These are phyloP conservation scores for Drosophila chauvacae DNA, from an alignment of 1,140 invertebrate genomes.

Conservation along the genomic window DNA sequence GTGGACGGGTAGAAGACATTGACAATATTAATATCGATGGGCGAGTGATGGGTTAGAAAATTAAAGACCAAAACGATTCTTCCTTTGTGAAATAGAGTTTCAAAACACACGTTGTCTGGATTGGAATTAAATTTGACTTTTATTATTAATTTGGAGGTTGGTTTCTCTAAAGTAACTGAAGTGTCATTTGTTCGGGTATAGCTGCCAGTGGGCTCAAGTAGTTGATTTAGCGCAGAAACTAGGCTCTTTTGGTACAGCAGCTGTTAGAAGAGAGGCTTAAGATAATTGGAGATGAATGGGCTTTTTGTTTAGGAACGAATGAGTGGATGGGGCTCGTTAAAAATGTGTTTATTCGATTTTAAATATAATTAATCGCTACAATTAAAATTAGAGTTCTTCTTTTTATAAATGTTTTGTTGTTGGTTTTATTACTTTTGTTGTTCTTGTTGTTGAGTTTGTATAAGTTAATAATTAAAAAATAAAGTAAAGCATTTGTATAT, in stretches of 20 bases:
- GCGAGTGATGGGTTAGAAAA: constrained; percentile 38
- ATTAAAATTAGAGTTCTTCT: constrained; percentile 75
- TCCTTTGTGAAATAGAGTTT: constrained; percentile 40
- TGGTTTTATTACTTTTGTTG: constrained; percentile 60
- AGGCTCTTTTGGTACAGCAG: constrained; percentile 70
- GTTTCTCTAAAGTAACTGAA: constrained; percentile 33
- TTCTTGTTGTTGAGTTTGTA: constrained; percentile 71
- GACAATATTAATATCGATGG: constrained; percentile 44
- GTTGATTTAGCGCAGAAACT: constrained; percentile 47
- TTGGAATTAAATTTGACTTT: constrained; percentile 42
- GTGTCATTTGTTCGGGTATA: constrained; percentile 40
- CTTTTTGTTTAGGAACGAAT: constrained; percentile 26
- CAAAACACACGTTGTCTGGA: constrained; percentile 45
- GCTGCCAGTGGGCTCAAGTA: constrained; percentile 43
- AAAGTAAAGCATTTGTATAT: constrained; percentile 72
- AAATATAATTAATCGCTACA: constrained; percentile 63
- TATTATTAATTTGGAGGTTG: constrained; percentile 35
- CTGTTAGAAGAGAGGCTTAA: constrained; percentile 76
- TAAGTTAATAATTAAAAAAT: constrained; percentile 68
- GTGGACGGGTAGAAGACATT: constrained; percentile 57
- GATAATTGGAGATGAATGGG: constrained; percentile 41
- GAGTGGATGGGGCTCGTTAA: constrained; percentile 50
- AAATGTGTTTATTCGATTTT: constrained; percentile 45
- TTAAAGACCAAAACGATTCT: constrained; percentile 24
- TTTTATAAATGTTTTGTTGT: constrained; percentile 70